Percentiles rank a stretch among this genome's conserved stretches.
Conservation (phyloP, 2,888 invertebrate species). For the Pharmacophagus antenor region DNA sequence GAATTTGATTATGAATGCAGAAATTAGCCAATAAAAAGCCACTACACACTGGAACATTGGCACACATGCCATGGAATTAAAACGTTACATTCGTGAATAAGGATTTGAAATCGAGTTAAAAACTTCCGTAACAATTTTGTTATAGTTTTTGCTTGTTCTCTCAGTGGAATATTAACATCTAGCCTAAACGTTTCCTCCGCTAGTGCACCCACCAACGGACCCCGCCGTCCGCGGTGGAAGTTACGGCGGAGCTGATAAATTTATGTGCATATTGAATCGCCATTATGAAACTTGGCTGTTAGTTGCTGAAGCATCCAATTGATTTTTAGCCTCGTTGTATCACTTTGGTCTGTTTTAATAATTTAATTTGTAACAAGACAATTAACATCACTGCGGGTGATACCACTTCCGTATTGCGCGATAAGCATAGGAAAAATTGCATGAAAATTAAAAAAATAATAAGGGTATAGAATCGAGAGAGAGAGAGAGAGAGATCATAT, state of each 20-base stretch:
- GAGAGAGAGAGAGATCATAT: too few species aligned
- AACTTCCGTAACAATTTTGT: constrained; percentile 2
- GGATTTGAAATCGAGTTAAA: neutral
- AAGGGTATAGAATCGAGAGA: too few species aligned
- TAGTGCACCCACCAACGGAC: neutral
- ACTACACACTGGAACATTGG: too few species aligned
- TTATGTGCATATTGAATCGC: constrained; percentile 67
- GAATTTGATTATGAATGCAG: too few species aligned
- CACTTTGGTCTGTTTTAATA: neutral
- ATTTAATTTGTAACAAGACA: too few species aligned
- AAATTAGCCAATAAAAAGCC: too few species aligned
- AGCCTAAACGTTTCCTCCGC: constrained; percentile 1
- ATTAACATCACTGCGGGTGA: too few species aligned
- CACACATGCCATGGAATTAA: neutral
- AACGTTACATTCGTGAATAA: neutral
- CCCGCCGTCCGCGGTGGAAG: constrained; percentile 28
- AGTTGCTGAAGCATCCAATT: constrained; percentile 44
- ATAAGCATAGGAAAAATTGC: too few species aligned
- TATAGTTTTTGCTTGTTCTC: constrained; percentile 2
- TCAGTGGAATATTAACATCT: constrained; percentile 2
- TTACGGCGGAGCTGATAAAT: constrained; percentile 46
- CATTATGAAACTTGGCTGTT: constrained; percentile 47
- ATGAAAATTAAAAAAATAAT: too few species aligned
- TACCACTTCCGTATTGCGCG: too few species aligned
- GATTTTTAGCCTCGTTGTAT: constrained; percentile 42